phyloP scores from a whole-genome alignment of 2,888 invertebrate genomes.

The Apotomis turbidana region DNA sequence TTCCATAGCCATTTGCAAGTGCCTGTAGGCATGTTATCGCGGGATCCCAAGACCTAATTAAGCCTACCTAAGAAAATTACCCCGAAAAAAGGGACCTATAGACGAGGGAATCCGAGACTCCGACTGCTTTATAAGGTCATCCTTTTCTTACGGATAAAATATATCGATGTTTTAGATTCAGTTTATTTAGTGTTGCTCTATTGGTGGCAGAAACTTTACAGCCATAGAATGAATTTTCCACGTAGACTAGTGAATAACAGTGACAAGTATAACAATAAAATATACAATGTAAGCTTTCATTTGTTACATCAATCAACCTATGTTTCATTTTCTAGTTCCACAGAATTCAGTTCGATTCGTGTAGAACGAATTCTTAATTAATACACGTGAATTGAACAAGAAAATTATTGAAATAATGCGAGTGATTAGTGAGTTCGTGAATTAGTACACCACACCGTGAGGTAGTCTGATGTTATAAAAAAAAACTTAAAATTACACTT shows the following conservation, averaged over 20 bases:
- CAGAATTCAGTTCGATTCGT: not conserved
- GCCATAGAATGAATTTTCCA: too few species aligned
- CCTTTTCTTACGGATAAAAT: too few species aligned
- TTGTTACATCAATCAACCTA: not conserved
- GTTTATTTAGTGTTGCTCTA: too few species aligned
- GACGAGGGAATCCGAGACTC: too few species aligned
- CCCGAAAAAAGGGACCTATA: too few species aligned
- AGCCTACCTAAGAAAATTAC: too few species aligned
- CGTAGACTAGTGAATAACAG: not conserved
- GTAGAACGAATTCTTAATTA: not conserved
- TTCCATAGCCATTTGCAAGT: too few species aligned
- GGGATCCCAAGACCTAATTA: too few species aligned
- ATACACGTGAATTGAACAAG: slow-evolving; percentile 15
- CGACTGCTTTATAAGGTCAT: too few species aligned
- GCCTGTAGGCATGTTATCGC: too few species aligned
- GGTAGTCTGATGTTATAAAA: slow-evolving; percentile 69
- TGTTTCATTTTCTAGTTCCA: not conserved
- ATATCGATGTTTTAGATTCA: too few species aligned
- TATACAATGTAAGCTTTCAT: not conserved
- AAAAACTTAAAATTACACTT: slow-evolving; percentile 58
- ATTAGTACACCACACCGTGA: slow-evolving; percentile 68
- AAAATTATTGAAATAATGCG: slow-evolving; percentile 22
- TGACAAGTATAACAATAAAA: not conserved
- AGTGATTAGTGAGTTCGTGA: slow-evolving; percentile 47
- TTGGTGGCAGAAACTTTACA: too few species aligned